phyloP scores from a whole-genome alignment of 2,888 invertebrate genomes.

The Darwinula stevensoni region DNA sequence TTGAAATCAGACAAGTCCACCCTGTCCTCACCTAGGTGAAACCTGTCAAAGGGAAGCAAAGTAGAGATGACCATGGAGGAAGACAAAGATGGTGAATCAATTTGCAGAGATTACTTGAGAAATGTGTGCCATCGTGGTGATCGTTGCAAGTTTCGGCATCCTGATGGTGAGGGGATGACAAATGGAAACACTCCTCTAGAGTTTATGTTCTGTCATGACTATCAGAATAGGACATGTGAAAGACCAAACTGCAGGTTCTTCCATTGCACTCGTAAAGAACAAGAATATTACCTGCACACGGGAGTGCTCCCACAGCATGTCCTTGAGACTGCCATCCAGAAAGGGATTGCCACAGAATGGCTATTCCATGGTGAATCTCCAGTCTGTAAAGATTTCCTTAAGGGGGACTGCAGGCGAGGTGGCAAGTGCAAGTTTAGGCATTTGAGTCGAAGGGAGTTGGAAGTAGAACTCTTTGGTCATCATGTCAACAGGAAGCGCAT shows the following conservation, averaged over 20 bases:
- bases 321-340: conserved; percentile 15
- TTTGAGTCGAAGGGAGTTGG: conserved; percentile 10
- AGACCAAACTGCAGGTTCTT: conserved; percentile 41
- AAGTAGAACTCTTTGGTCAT: conserved; percentile 9
- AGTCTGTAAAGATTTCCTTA: conserved; percentile 28
- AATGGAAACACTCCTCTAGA: conserved; percentile 12
- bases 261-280: conserved; percentile 41
- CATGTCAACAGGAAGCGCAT: neutral
- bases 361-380: conserved; percentile 15
- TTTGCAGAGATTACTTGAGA: conserved; percentile 26
- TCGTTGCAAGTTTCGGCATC: conserved; percentile 24
- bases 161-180: conserved; percentile 15
- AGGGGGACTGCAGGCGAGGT: conserved; percentile 25
- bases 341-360: conserved; percentile 11
- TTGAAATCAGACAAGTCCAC: too few relatives aligned
- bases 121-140: conserved; percentile 29
- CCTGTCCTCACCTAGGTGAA: too few relatives aligned
- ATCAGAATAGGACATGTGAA: conserved; percentile 40
- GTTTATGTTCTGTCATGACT: conserved; percentile 24
- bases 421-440: conserved; percentile 22
- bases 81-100: neutral
- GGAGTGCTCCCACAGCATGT: conserved; percentile 35
- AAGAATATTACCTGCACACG: conserved; percentile 32
- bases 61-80: too few relatives aligned
- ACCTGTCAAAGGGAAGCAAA: too few relatives aligned